Base-by-base conservation (phyloP, 2,888 invertebrate species). In the Sminthurinus aureus region DNA sequence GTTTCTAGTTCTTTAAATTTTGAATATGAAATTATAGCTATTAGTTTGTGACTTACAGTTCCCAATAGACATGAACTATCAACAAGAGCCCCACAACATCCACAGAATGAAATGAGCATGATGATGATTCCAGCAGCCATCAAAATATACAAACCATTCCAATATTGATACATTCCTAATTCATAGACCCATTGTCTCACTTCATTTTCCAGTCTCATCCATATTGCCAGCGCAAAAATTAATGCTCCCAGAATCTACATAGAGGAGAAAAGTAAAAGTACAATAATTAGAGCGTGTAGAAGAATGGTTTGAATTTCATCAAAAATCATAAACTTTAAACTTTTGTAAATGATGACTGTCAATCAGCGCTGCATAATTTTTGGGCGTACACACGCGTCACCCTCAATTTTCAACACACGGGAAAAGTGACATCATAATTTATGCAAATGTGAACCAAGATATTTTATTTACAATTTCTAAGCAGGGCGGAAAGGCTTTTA, bases 81-180 rank as follows among this genome's bases (percentile, higher is more conserved):
- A 92, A 94, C 94, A 11, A 96, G 91, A 0, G 96, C 94, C n/a
- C 95, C 94, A 0, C 94, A 93, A 89, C 96, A 96, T 58, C 96
- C 96, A 78, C 96, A 90, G 90, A 96, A 95, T 0, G 95, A 93
- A 18, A 95, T 93, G 0, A 94, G 91, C 93, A 96, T 94, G 88
- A 96, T 93, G 24, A 94, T 90, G 22, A 95, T 91, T 0, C 95
- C 93, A 0, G 93, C 92, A 78, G 94, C 92, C 83, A 97, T 93
- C 85, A 96, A 92, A 85, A 97, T 93, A 90, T 96, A 97, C 88
- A 95, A 92, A 0, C 96, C 97, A 85, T 94, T 94, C 91, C 96
- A 96, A 90, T 95, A 96, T 85, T 93, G 92, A 86, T 93, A 91
- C 74, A 96, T 93, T 84, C 94, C 92, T 85, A 97, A 90, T 84